Evolutionary conservation across 2,113 vertebrate genomes (phyloP), one percentile per base, ranked within the genome.

Genomic region (Emydura subglobosa): DNA sequence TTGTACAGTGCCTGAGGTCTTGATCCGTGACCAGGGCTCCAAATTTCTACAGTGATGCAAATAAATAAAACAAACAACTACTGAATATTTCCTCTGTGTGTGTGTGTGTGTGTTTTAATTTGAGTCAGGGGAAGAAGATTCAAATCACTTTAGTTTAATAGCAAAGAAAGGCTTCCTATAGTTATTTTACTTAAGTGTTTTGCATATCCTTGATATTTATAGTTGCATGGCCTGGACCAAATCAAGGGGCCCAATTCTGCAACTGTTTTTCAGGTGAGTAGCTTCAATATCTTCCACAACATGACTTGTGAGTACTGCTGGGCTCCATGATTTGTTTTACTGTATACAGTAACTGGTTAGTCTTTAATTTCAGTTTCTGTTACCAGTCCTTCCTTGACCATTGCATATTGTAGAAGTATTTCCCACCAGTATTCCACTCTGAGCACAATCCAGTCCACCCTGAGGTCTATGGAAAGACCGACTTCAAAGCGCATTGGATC

Each of bases 361-460:
- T 3, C 16, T 88, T 87, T 78, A 49, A 79, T 22, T 84, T 90
- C 50, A 55, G 29, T 79, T 94, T 34, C 49, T 79, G 34, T 55
- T 25, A 83, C 29, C 0, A 57, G 19, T 2, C 5, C 4, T 55
- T 42, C 2, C 3, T 34, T 42, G 13, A 19, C 0, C 10, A 50
- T 50, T 76, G 22, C 84, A 31, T 82, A 1, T 44, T 59, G 31
- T 12, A 51, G 27, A 68, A 6, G 3, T 1, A 34, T 86, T 94
- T 84, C 76, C 39, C n/a, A 25, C 6, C 6, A 3, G 17, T 4
- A 44, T 13, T 84, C 89, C 4, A 55, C 55, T 51, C 54, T 31
- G 1, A 83, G 6, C 29, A 13, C 83, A 68, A 87, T 61, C 42
- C 42, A 44, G 39, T 76, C 42, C 39, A 42, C 24, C 21, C 2